Base-by-base conservation (phyloP, 2,888 invertebrate genomes). In the Andrena haemorrhoa region DNA sequence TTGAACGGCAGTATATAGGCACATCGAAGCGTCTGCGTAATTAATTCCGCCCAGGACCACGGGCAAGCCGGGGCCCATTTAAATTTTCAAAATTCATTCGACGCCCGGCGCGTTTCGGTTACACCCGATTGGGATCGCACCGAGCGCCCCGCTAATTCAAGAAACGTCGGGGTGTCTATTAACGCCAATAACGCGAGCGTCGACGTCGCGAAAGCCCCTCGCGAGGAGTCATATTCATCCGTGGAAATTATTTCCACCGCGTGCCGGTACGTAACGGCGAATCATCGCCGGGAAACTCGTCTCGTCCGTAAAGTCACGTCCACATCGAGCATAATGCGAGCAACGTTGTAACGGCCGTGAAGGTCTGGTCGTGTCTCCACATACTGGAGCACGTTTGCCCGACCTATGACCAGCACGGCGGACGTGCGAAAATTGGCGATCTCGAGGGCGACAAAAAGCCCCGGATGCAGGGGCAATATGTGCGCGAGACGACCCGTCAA, bases 101-200 rank as follows among this genome's bases (percentile, higher is more conserved):
- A 35, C 56, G 68, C 60, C n/a, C 26, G 23, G 8, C 47, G 35
- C 26, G 26, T 49, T n/a, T 53, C 35, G 51, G 58, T 69, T 63
- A 74, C 56, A 53, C 7, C 53, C 63, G 70, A 74, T 68, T 33
- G 26, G 20, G 23, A 41, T 31, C 29, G 33, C 64, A 33, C 49
- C 51, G 61, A 71, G 64, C 65, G 51, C 26, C 5, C 31, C 58
- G 70, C 23, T 85, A 85, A 86, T 85, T 74, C 64, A 88, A 79
- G 78, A 84, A 80, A 60, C 65, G 82, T 65, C 29, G 63, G 29
- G 26, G 20, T 76, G 84, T 81, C 75, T 80, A 87, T 87, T 88
- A 88, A 86, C 69, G 80, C 66, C 66, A 68, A 82, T 79, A 88
- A 86, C 75, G 51, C 41, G 53, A 58, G 58, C 71, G 76, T 80